A percentile compares a stretch with the other conserved stretches of the same genome.
These are phyloP conservation scores for Sylvietta virens DNA, from an alignment of 2,113 vertebrate genomes.

Conservation along the genomic window DNA sequence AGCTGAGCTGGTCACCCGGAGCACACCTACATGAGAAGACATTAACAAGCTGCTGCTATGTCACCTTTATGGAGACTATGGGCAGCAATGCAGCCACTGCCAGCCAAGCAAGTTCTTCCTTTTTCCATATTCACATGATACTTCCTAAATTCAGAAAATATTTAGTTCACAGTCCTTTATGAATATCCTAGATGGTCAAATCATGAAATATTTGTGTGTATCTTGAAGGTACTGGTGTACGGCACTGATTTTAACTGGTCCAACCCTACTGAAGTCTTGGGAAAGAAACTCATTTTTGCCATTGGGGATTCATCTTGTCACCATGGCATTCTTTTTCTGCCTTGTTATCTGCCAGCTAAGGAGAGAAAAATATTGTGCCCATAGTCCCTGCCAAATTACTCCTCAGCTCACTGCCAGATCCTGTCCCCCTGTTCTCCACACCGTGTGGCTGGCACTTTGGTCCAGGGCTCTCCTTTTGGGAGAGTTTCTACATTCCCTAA, in stretches of 20 bases:
- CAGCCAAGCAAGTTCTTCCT: background rate
- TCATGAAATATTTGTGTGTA: background rate
- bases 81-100: background rate
- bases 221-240: background rate
- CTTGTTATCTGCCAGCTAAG: background rate
- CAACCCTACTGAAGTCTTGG: background rate
- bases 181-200: background rate
- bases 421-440: background rate
- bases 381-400: background rate
- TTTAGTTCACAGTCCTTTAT: background rate
- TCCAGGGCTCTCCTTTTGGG: background rate
- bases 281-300: background rate
- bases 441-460: rapidly evolving
- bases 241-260: background rate
- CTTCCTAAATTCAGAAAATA: background rate
- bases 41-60: background rate
- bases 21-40: rapidly evolving
- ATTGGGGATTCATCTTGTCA: background rate
- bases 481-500: background rate
- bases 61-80: background rate
- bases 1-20: background rate
- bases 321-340: background rate
- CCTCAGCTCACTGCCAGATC: background rate
- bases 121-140: background rate
- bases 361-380: background rate